Evolutionary conservation across 2,888 invertebrate genomes (phyloP).

Genomic region (Epinotia bilunana): DNA sequence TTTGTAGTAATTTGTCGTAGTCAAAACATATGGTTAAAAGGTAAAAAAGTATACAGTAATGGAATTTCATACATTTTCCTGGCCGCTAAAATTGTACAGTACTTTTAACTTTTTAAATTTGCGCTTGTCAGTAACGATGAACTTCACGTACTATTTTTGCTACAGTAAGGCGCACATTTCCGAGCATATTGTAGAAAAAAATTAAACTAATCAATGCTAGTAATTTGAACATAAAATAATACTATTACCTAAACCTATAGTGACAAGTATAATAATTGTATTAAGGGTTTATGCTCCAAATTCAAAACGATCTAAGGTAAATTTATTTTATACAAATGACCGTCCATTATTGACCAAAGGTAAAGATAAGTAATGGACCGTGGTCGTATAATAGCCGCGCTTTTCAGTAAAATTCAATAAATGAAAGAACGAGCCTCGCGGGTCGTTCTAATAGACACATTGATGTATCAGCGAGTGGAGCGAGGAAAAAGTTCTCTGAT

Average conservation of each 20-base stretch:
- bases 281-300: not conserved
- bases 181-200: too few relatives aligned
- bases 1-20: too few relatives aligned
- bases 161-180: too few relatives aligned
- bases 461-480: conserved; percentile 68
- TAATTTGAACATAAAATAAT: too few relatives aligned
- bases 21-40: too few relatives aligned
- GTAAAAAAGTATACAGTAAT: too few relatives aligned
- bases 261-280: not conserved
- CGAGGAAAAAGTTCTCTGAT: conserved; percentile 38
- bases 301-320: not conserved
- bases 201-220: not conserved
- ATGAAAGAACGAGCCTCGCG: conserved; percentile 73
- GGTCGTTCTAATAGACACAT: conserved; percentile 71
- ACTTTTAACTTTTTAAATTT: too few relatives aligned
- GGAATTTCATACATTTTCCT: too few relatives aligned
- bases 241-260: not conserved
- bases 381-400: conserved; percentile 57
- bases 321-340: conserved; percentile 27
- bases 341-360: conserved; percentile 24
- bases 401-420: conserved; percentile 71
- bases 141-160: too few relatives aligned
- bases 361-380: conserved; percentile 34
- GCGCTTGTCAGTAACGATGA: too few relatives aligned
- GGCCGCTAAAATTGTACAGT: too few relatives aligned